These are phyloP conservation scores for Sula dactylatra DNA, from an alignment of 2,113 vertebrate genomes.

Conservation along the genomic window DNA sequence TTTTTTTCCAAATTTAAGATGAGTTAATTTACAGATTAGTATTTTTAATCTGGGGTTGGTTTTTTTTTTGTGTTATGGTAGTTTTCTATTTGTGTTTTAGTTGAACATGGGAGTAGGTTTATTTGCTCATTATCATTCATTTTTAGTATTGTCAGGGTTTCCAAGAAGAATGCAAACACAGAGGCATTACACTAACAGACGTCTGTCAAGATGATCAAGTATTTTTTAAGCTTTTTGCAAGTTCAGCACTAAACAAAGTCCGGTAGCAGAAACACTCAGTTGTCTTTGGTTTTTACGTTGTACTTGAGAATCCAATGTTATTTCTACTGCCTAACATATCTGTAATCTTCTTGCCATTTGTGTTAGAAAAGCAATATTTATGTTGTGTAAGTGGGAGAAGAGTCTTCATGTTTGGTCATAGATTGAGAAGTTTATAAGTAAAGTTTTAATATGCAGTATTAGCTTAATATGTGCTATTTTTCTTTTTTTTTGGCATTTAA, in stretches of 20 bases:
- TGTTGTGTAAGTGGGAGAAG: neutral
- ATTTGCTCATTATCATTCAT: neutral
- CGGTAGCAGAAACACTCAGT: neutral
- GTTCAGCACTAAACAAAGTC: neutral
- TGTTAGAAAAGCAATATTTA: neutral
- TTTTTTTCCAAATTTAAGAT: neutral
- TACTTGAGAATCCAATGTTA: neutral
- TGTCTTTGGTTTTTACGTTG: neutral
- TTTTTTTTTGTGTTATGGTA: neutral
- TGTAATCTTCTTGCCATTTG: neutral
- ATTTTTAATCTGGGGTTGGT: neutral
- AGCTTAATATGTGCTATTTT: neutral
- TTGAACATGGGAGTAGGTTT: neutral
- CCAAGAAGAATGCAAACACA: constrained; percentile 22
- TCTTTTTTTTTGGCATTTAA: neutral
- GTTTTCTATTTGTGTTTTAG: neutral
- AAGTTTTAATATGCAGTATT: neutral
- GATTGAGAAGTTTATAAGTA: neutral
- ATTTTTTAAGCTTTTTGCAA: constrained; percentile 35
- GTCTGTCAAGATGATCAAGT: constrained; percentile 25
- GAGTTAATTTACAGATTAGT: neutral
- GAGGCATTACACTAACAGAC: neutral
- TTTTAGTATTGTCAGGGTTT: constrained; percentile 4
- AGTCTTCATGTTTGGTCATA: neutral
- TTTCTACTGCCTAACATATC: neutral